A percentile compares a stretch with the other conserved stretches of the same genome.
These are phyloP conservation scores for Hirundichthys speculiger DNA, from an alignment of 2,113 vertebrate species.

Conservation along the genomic window DNA sequence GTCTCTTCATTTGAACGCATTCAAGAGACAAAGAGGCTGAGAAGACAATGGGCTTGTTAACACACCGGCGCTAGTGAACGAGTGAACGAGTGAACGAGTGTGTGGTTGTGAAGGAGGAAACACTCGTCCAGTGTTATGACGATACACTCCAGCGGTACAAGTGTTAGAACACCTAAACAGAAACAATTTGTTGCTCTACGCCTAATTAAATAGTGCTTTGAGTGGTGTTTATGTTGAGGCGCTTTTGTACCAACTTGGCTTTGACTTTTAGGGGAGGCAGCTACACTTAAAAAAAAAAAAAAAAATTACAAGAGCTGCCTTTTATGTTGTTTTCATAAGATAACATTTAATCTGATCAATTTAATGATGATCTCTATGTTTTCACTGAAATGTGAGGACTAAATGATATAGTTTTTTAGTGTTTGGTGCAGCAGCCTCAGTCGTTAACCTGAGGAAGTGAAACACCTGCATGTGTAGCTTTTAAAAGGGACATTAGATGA, in stretches of 20 bases:
- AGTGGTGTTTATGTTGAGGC: slow-evolving; percentile 49
- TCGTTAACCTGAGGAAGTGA: slow-evolving; percentile 55
- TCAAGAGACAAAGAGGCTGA: slow-evolving; percentile 74
- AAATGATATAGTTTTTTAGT: too few species aligned
- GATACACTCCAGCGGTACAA: slow-evolving; percentile 67
- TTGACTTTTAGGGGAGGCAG: too few species aligned
- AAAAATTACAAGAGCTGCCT: slow-evolving; percentile 1
- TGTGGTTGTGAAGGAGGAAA: slow-evolving; percentile 64
- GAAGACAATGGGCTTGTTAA: slow-evolving; percentile 76
- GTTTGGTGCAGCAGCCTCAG: slow-evolving; percentile 62
- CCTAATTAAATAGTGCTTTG: slow-evolving; percentile 75
- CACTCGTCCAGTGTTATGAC: slow-evolving; percentile 72
- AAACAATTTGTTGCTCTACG: slow-evolving; percentile 74
- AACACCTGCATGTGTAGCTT: slow-evolving; percentile 37
- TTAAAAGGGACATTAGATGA: slow-evolving; percentile 29
- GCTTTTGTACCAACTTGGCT: slow-evolving; percentile 68
- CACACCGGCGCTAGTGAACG: slow-evolving; percentile 71
- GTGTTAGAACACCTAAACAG: slow-evolving; percentile 70
- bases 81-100: slow-evolving; percentile 69
- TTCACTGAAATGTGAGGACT: slow-evolving; percentile 1
- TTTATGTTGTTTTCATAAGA: background rate
- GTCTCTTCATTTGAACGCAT: slow-evolving; percentile 75
- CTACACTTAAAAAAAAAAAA: too few species aligned
- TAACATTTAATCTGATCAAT: too few species aligned
- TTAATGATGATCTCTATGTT: too few species aligned